A percentile compares a stretch with the other conserved stretches of the same genome.
These are phyloP conservation scores for Tor tambroides DNA, from an alignment of 2,113 vertebrate genomes.

Conservation along the genomic window DNA sequence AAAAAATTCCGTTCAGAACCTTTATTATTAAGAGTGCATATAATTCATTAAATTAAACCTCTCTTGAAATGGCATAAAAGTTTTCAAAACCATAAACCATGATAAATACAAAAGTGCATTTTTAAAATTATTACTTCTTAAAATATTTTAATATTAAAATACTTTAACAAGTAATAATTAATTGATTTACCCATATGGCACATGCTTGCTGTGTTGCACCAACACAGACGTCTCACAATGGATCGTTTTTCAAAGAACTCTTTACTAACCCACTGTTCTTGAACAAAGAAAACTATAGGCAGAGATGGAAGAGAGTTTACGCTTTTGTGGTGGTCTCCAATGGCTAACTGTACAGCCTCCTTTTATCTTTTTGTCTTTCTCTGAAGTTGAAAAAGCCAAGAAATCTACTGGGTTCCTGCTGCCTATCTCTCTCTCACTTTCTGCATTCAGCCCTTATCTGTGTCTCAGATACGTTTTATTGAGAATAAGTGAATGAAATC, in stretches of 20 bases:
- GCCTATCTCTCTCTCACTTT: not conserved
- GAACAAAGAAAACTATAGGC: conserved; percentile 16
- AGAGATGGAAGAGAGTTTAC: not conserved
- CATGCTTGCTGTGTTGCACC: not conserved
- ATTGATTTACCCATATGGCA: not conserved
- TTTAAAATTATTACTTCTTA: no score
- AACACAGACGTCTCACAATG: not conserved
- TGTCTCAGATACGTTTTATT: conserved; percentile 40
- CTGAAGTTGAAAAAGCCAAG: conserved; percentile 18
- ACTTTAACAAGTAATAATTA: not conserved
- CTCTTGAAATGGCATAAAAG: not conserved
- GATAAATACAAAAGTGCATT: no score
- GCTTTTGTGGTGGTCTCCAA: conserved; percentile 5
- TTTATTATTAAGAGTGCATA: no score
- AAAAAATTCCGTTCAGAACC: no score
- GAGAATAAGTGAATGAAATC: conserved; percentile 51
- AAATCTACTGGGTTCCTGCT: conserved; percentile 15
- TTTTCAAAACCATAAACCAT: not conserved
- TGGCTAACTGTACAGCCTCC: not conserved
- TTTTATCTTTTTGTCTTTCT: conserved; percentile 7
- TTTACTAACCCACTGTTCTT: not conserved
- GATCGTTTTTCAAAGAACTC: not conserved
- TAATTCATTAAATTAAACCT: no score
- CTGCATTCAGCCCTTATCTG: conserved; percentile 39
- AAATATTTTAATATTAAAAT: not conserved